Evolutionary conservation across 2,888 invertebrate species (phyloP).

Genomic region (Plebejus argus): DNA sequence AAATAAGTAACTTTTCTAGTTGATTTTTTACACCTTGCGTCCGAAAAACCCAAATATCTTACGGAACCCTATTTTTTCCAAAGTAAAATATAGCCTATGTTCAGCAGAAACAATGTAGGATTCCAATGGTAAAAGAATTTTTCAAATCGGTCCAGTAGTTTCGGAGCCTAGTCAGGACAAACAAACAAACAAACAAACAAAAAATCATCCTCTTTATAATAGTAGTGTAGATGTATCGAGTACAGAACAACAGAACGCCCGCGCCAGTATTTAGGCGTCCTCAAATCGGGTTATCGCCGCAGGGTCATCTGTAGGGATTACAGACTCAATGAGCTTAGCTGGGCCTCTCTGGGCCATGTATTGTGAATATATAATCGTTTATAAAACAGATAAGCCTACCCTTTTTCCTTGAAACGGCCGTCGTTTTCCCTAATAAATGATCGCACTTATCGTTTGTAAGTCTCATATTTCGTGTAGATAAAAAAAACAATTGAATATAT

Average conservation of each 20-base stretch:
- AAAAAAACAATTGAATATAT: neutral
- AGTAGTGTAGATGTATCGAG: no score
- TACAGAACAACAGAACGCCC: neutral
- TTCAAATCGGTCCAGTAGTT: no score
- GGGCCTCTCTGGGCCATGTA: conserved; percentile 13
- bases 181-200: no score
- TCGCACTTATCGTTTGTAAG: conserved; percentile 4
- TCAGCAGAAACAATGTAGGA: no score
- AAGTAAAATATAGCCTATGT: no score
- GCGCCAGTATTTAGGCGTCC: conserved; percentile 44
- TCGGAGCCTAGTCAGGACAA: no score
- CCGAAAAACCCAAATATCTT: no score
- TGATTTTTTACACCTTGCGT: no score
- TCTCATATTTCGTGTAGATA: neutral
- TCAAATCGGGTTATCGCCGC: conserved; percentile 68
- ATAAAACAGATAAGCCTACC: conserved; percentile 15
- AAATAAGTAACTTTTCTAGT: no score
- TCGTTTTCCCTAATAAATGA: neutral
- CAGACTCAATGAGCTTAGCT: conserved; percentile 50
- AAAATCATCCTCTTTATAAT: no score
- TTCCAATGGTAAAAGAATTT: no score
- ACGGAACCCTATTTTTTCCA: no score
- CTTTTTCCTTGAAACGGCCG: conserved; percentile 4
- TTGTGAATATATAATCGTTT: conserved; percentile 24
- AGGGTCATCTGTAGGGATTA: conserved; percentile 48